phyloP scores from a whole-genome alignment of 2,888 invertebrate genomes.

The Thymelicus sylvestris region DNA sequence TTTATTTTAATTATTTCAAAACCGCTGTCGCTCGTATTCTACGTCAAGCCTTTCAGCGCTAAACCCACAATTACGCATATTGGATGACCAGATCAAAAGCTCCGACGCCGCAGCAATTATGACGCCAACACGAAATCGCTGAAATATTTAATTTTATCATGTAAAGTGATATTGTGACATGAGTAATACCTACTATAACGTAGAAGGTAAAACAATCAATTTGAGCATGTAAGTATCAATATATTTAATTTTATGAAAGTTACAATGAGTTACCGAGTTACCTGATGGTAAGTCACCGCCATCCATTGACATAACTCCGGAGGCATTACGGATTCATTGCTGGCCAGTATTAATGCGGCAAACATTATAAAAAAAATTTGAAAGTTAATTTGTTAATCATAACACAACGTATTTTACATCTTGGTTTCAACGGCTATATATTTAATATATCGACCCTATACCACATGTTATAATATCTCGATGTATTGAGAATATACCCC shows the following conservation, averaged over 20 bases:
- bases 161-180: constrained; percentile 41
- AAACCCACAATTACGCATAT: constrained; percentile 84
- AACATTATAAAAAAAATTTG: too few species aligned
- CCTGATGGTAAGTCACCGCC: too few species aligned
- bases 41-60: constrained; percentile 58
- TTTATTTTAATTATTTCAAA: not conserved
- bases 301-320: too few species aligned
- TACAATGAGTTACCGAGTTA: too few species aligned
- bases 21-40: constrained; percentile 52
- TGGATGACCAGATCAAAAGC: constrained; percentile 77
- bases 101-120: constrained; percentile 65
- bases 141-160: constrained; percentile 61
- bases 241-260: not conserved
- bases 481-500: not conserved
- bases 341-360: too few species aligned
- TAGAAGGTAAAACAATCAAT: constrained; percentile 30
- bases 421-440: too few species aligned
- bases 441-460: too few species aligned
- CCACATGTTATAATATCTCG: too few species aligned
- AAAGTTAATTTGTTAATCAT: too few species aligned
- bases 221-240: not conserved
- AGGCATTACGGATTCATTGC: too few species aligned
- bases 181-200: constrained; percentile 38
- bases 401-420: too few species aligned
- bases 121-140: constrained; percentile 70